Conservation (phyloP, 1,140 invertebrate species). For the Dufourea novaeangliae region DNA sequence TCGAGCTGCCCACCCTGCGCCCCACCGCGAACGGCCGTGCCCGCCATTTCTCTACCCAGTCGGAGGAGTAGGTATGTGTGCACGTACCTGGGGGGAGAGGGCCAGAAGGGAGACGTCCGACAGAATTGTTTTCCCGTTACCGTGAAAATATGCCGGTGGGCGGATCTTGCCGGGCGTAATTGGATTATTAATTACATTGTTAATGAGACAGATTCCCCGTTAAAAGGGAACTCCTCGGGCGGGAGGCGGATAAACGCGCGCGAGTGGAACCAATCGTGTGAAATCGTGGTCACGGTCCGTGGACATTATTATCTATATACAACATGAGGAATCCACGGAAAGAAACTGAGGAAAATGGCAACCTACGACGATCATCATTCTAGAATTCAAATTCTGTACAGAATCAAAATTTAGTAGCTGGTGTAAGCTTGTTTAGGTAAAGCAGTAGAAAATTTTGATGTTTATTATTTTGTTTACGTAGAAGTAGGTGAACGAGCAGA, state of each 20-base stretch:
- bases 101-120: conserved; percentile 68
- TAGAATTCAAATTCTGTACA: no score
- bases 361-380: no score
- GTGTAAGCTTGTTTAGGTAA: no score
- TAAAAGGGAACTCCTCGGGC: conserved; percentile 58
- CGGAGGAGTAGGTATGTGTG: conserved; percentile 56
- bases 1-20: conserved; percentile 40
- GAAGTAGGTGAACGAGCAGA: no score
- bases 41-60: conserved; percentile 60
- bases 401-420: no score
- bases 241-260: conserved; percentile 31
- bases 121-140: conserved; percentile 80
- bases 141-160: conserved; percentile 76
- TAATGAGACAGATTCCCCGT: conserved; percentile 80
- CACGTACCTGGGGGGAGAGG: no score
- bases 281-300: conserved; percentile 18
- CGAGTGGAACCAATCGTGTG: conserved; percentile 23
- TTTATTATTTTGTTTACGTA: no score
- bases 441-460: no score
- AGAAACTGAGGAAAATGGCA: no score
- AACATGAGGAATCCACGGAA: no score
- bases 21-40: not conserved
- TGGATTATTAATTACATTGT: conserved; percentile 82
- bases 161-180: conserved; percentile 78
- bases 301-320: conserved; percentile 26